These are phyloP conservation scores for Notothenia rossii DNA, from an alignment of 2,113 vertebrate species.

Conservation along the genomic window DNA sequence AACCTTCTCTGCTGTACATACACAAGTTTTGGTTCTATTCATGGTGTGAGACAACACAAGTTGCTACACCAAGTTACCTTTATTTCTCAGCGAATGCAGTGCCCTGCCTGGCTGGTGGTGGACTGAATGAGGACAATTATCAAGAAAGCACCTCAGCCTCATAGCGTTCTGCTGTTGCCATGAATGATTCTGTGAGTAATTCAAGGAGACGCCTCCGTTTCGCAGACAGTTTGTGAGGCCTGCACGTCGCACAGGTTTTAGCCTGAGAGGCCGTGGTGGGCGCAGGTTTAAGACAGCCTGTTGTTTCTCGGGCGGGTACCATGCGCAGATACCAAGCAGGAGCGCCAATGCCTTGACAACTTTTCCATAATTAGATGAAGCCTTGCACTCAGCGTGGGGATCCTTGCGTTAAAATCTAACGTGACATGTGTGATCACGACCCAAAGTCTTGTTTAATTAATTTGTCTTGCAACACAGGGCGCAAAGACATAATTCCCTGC, in stretches of 20 bases:
- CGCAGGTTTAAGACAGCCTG: conserved; percentile 84
- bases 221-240: conserved; percentile 54
- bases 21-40: background rate
- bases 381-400: conserved; percentile 52
- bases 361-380: conserved; percentile 80
- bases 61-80: conserved; percentile 20
- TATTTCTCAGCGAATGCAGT: conserved; percentile 30
- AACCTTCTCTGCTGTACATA: no score
- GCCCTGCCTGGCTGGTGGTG: conserved; percentile 44
- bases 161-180: conserved; percentile 9
- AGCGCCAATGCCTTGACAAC: conserved; percentile 73
- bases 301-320: conserved; percentile 82
- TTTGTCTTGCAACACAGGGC: conserved; percentile 45
- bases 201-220: conserved; percentile 54
- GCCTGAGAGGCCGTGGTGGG: conserved; percentile 78
- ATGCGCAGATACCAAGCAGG: conserved; percentile 72
- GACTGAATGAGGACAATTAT: conserved; percentile 57
- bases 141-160: conserved; percentile 43
- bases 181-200: conserved; percentile 68
- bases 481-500: conserved; percentile 63
- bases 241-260: conserved; percentile 77
- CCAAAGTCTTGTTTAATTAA: conserved; percentile 80
- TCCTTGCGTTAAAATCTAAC: conserved; percentile 62
- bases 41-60: conserved; percentile 20
- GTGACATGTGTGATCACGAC: conserved; percentile 82